A percentile compares a stretch with the other conserved stretches of the same genome.
Conservation (phyloP, 2,888 invertebrate genomes). For the Dermolepida albohirtum region DNA sequence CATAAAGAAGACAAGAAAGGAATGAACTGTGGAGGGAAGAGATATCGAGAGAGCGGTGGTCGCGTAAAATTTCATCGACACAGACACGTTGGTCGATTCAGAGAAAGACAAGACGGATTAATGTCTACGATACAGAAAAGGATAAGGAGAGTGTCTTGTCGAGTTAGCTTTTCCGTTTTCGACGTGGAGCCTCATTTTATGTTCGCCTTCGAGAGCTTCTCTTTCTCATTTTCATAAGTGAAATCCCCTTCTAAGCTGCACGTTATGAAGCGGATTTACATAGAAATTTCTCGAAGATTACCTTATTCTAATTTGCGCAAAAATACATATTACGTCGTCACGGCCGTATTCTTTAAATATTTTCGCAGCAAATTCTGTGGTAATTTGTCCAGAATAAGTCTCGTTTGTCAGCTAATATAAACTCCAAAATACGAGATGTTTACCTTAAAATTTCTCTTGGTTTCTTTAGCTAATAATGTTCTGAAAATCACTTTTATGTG, state of each 20-base stretch:
- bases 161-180: slow-evolving; percentile 25
- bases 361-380: background rate
- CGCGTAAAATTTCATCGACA: slow-evolving; percentile 36
- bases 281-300: slow-evolving; percentile 23
- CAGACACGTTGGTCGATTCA: slow-evolving; percentile 10
- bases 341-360: slow-evolving; percentile 13
- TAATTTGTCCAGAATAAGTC: too few relatives aligned
- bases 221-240: background rate
- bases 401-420: too few relatives aligned
- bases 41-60: slow-evolving; percentile 12
- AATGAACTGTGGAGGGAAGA: background rate
- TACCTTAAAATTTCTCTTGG: too few relatives aligned
- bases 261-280: slow-evolving; percentile 18
- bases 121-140: slow-evolving; percentile 23
- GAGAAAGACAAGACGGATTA: slow-evolving; percentile 30
- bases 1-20: background rate
- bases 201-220: background rate
- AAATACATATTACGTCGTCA: slow-evolving; percentile 6
- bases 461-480: too few relatives aligned
- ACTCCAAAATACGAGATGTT: too few relatives aligned
- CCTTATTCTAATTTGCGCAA: slow-evolving; percentile 17
- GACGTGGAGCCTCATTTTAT: slow-evolving; percentile 1
- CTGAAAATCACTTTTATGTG: too few relatives aligned
- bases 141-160: slow-evolving; percentile 7
- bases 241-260: slow-evolving; percentile 26